phyloP scores from a whole-genome alignment of 2,888 invertebrate genomes.

The Diadegma fenestrale region DNA sequence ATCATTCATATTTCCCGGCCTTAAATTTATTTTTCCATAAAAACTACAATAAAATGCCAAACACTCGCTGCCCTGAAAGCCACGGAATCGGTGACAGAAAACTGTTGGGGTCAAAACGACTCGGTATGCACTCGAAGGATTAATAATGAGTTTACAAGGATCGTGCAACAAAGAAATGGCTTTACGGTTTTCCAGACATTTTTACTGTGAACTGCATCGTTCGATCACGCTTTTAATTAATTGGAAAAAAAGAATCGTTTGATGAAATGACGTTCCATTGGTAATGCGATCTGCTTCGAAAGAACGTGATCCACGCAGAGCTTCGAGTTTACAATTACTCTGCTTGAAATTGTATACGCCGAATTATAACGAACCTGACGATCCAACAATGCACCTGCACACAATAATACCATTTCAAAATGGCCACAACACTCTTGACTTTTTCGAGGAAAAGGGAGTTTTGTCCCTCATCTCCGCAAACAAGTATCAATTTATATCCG shows the following conservation, averaged over 20 bases:
- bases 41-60: too few relatives aligned
- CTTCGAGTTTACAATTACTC: neutral
- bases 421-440: neutral
- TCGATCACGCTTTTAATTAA: neutral
- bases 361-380: neutral
- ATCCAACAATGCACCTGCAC: neutral
- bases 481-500: neutral
- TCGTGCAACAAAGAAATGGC: neutral
- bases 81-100: too few relatives aligned
- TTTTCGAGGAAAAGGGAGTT: neutral
- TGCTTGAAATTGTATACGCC: slow-evolving; percentile 1
- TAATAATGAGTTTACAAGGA: neutral
- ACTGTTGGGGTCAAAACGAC: too few relatives aligned
- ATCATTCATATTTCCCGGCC: too few relatives aligned
- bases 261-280: neutral
- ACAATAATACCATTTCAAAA: neutral
- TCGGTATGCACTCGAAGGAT: too few relatives aligned
- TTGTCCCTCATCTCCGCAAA: neutral
- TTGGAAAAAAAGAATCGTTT: neutral
- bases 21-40: too few relatives aligned
- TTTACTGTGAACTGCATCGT: neutral
- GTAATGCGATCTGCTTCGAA: neutral
- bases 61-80: too few relatives aligned
- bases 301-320: neutral
- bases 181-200: neutral